Conservation (phyloP, 1,140 invertebrate genomes). For the Phenacoccus solenopsis region DNA sequence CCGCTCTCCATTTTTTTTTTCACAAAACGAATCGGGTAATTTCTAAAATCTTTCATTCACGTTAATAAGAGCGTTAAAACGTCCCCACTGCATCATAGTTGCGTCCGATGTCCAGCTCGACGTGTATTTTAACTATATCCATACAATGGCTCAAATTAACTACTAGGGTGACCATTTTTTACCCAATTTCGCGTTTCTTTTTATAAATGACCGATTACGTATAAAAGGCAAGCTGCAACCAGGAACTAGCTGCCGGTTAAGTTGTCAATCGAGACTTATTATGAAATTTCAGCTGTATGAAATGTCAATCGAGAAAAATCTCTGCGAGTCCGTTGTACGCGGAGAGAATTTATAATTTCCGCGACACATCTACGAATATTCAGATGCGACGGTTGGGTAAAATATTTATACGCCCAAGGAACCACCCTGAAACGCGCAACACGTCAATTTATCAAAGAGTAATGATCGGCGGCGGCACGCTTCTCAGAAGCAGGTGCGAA, state of each 20-base stretch:
- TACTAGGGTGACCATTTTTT: not conserved
- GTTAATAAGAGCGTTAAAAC: too few species aligned
- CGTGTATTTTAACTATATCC: not conserved
- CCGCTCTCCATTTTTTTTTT: too few species aligned
- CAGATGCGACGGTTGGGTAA: too few species aligned
- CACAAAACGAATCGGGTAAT: too few species aligned
- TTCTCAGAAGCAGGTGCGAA: slow-evolving; percentile 12
- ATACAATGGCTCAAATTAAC: not conserved
- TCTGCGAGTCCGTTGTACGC: too few species aligned
- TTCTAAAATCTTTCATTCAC: too few species aligned
- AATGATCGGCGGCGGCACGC: not conserved
- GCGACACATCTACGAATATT: too few species aligned
- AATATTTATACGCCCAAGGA: too few species aligned
- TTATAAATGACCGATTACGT: slow-evolving; percentile 2
- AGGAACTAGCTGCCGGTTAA: not conserved
- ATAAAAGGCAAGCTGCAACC: not conserved
- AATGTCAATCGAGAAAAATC: too few species aligned
- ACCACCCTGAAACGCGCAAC: not conserved
- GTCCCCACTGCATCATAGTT: too few species aligned
- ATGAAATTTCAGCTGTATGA: too few species aligned
- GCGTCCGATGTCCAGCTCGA: not conserved
- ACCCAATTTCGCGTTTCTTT: not conserved
- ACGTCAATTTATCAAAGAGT: not conserved
- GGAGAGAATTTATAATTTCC: too few species aligned
- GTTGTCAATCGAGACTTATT: not conserved